phyloP scores from a whole-genome alignment of 2,113 vertebrate genomes.

The Capreolus pygargus region DNA sequence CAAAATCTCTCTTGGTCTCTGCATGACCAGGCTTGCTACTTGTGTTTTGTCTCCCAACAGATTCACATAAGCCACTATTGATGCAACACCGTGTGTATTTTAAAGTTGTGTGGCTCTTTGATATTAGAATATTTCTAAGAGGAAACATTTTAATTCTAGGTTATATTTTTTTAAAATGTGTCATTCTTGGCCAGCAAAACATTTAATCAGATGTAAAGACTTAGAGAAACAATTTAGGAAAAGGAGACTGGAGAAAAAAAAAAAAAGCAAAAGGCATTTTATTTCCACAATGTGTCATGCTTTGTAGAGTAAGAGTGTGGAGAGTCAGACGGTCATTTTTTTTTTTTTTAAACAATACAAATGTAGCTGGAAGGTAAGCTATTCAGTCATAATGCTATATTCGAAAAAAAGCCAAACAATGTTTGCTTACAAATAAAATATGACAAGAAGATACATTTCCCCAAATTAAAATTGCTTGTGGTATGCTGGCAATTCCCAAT shows the following conservation, averaged over 20 bases:
- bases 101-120: neutral
- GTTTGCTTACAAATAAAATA: slow-evolving; percentile 54
- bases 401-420: neutral
- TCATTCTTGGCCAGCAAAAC: neutral
- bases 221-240: slow-evolving; percentile 22
- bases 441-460: slow-evolving; percentile 15
- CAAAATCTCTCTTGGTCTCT: neutral
- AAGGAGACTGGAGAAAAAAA: neutral
- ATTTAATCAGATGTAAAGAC: neutral
- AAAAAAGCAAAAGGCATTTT: neutral
- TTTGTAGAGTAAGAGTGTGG: neutral
- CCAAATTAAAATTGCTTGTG: slow-evolving; percentile 43
- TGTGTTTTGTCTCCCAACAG: neutral
- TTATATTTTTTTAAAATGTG: neutral
- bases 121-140: neutral
- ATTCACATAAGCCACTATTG: neutral
- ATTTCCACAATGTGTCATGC: slow-evolving; percentile 5
- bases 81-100: neutral
- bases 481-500: neutral
- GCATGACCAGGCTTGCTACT: fast-evolving
- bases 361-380: slow-evolving; percentile 23
- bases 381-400: slow-evolving; percentile 3
- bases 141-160: neutral
- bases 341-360: neutral
- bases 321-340: neutral